Conservation (phyloP, 2,888 invertebrate species). For the Stratiomys singularior region DNA sequence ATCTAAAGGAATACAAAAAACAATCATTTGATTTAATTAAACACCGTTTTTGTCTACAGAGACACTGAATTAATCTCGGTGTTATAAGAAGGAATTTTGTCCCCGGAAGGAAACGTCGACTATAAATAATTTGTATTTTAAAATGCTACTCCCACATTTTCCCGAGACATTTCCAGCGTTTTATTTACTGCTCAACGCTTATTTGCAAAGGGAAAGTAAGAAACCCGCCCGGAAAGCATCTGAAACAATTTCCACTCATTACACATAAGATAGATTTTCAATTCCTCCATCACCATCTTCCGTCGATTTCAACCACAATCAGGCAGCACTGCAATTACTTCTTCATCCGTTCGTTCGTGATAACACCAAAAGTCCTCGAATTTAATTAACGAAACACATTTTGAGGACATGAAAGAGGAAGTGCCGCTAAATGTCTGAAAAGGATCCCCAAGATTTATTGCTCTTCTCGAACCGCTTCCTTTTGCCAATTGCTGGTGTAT, state of each 20-base stretch:
- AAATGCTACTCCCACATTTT: no score
- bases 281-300: not conserved
- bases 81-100: no score
- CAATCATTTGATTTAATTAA: no score
- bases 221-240: no score
- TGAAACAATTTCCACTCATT: not conserved
- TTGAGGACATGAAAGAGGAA: conserved; percentile 42
- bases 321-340: conserved; percentile 29
- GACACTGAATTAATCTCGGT: no score
- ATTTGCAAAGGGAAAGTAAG: no score
- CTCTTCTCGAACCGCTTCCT: conserved; percentile 1
- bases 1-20: no score
- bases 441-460: conserved; percentile 31
- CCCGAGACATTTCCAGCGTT: no score
- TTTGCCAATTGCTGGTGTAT: not conserved
- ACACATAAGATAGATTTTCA: not conserved
- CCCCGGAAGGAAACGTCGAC: no score
- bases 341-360: conserved; percentile 3
- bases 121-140: no score
- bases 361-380: conserved; percentile 43
- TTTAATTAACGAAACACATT: conserved; percentile 46
- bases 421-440: conserved; percentile 43
- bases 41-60: no score
- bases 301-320: conserved; percentile 10
- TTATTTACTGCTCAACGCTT: no score